Percentiles rank a stretch among this genome's conserved stretches.
Evolutionary conservation across 2,113 vertebrate genomes (phyloP).

Genomic region (Willisornis vidua): DNA sequence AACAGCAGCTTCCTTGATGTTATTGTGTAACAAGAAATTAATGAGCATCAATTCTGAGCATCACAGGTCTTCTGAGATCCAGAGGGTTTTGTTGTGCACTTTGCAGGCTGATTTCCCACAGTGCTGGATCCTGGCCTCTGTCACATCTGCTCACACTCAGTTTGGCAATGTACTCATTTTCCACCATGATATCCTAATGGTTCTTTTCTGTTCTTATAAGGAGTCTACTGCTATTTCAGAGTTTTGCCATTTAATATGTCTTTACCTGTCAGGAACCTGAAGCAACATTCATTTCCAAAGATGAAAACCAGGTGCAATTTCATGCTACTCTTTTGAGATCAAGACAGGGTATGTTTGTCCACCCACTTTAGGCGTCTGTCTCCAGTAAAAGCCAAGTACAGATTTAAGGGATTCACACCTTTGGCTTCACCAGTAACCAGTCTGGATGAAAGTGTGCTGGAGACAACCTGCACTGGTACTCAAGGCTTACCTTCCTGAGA

Average conservation of each 20-base stretch:
- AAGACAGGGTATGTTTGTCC: background rate
- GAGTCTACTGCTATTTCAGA: background rate
- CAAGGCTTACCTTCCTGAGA: background rate
- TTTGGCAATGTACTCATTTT: background rate
- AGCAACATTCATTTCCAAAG: background rate
- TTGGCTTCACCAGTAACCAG: background rate
- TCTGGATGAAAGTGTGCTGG: background rate
- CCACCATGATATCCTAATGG: background rate
- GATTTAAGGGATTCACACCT: background rate
- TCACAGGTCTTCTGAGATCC: background rate
- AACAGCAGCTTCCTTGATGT: background rate
- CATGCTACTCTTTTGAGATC: background rate
- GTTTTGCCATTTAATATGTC: background rate
- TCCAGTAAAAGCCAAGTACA: background rate
- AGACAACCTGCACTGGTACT: background rate
- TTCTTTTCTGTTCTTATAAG: background rate
- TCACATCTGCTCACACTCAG: conserved; percentile 7
- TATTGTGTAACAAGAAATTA: background rate
- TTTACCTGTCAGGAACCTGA: background rate
- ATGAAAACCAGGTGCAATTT: background rate
- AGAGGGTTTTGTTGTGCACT: background rate
- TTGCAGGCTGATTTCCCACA: background rate
- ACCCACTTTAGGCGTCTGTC: background rate
- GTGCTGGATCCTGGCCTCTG: background rate
- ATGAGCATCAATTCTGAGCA: background rate